A percentile compares a stretch with the other conserved stretches of the same genome.
phyloP scores from a whole-genome alignment of 37 sponge, comb jelly and placozoan species.

The Cliona cf. orientalis region DNA sequence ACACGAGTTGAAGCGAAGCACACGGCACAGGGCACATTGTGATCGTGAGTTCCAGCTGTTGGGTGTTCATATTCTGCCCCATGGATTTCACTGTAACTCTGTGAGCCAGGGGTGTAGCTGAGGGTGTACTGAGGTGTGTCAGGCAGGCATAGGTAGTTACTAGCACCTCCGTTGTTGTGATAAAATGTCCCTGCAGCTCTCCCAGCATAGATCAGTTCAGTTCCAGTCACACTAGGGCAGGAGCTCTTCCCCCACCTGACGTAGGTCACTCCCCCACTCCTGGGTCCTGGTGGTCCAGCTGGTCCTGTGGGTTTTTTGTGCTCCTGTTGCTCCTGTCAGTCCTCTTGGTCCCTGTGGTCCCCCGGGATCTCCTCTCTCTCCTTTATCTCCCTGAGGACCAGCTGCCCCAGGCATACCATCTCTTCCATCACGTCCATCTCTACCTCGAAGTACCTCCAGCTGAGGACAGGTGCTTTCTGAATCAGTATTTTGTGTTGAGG shows the following conservation, averaged over 20 bases:
- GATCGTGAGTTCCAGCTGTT: neutral
- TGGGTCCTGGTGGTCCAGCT: constrained; percentile 4
- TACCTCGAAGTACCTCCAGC: constrained; percentile 11
- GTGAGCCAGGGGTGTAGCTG: neutral
- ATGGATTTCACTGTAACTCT: constrained; percentile 1
- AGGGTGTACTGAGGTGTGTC: constrained; percentile 8
- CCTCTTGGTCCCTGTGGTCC: neutral
- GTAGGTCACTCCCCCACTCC: constrained; percentile 16
- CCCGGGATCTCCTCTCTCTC: neutral
- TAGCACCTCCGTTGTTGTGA: neutral
- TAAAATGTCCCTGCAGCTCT: constrained; percentile 1
- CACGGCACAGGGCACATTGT: constrained; percentile 60
- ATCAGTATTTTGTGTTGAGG: too few relatives aligned
- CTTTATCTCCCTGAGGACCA: constrained; percentile 12
- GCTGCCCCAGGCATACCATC: neutral
- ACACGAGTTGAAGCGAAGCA: constrained; percentile 22
- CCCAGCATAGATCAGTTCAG: constrained; percentile 11
- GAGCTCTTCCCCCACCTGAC: constrained; percentile 24
- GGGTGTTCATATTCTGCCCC: constrained; percentile 58
- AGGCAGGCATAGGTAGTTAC: constrained; percentile 17
- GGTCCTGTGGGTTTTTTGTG: neutral
- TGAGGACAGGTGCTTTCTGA: too few relatives aligned
- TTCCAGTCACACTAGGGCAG: constrained; percentile 9
- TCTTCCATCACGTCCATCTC: constrained; percentile 20
- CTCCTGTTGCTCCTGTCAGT: constrained; percentile 1